Evolutionary conservation across 2,888 invertebrate species (phyloP), one percentile per base, ranked within the genome.

Genomic region (Ganaspis brasiliensis): DNA sequence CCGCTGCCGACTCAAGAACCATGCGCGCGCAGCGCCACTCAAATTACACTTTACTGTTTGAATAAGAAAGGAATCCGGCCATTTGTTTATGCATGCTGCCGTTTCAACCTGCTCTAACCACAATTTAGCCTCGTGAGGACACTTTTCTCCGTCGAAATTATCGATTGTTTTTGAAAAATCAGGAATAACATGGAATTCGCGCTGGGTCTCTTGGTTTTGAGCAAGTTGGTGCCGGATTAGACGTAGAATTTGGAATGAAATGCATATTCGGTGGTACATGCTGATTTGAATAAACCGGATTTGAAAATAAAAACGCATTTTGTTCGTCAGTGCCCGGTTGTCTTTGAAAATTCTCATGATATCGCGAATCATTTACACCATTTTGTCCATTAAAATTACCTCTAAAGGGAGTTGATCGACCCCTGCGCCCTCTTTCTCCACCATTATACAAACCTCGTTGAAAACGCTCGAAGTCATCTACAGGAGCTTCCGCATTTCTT

Each of bases 31-130:
- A 1, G 79, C 81, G 8, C 77, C 73, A 19, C 45, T 71, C 31
- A 81, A 35, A 37, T 78, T 75, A 40, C 45, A 71, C 12, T 70
- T 78, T 5, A 75, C 78, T 1, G 77, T 78, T 57, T 82, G 74
- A n/a, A 79, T 74, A 2, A 77, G 10, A 12, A 76, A 79, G 1
- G 76, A 35, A 35, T 80, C 78, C 9, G 79, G 78, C 78, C 79
- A 83, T 14, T 71, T 59, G 37, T 81, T 70, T 0, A 79, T 24
- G 35, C 21, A 72, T 35, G 79, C 79, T 4, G 79, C 61, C 1
- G 80, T 57, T n/a, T 80, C 81, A 4, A 82, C 61, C n/a, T 81
- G 74, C 12, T 77, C 61, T 1, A 80, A 14, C 81, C 79, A 82
- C 12, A 72, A 71, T 45, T 52, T 76, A 0, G 77, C 79, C 35